phyloP scores from a whole-genome alignment of 92 coral and sea anemone species.

The Metridium senile region DNA sequence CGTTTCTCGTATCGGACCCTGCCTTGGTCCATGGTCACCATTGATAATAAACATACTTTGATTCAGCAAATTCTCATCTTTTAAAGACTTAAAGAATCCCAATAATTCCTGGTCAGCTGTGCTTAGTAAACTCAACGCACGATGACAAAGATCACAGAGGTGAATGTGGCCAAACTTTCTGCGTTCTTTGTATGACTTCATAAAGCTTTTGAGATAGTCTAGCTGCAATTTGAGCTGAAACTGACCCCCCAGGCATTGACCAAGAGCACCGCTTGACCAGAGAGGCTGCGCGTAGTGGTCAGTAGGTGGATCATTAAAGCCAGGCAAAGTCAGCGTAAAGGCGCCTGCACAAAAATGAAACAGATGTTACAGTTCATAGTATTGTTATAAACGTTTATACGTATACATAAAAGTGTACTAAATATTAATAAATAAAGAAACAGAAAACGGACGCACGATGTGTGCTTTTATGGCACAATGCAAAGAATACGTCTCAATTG shows the following conservation, averaged over 20 bases:
- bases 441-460: too few relatives aligned
- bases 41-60: constrained; percentile 73
- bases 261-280: constrained; percentile 31
- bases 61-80: constrained; percentile 56
- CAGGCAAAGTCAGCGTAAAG: constrained; percentile 50
- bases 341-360: too few relatives aligned
- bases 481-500: too few relatives aligned
- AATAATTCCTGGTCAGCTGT: constrained; percentile 49
- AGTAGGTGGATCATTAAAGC: constrained; percentile 66
- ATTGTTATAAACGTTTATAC: too few relatives aligned
- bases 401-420: too few relatives aligned
- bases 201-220: constrained; percentile 72
- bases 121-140: constrained; percentile 44
- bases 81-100: constrained; percentile 47
- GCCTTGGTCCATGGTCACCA: constrained; percentile 77
- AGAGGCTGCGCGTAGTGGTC: constrained; percentile 73
- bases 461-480: too few relatives aligned
- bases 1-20: constrained; percentile 59
- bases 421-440: too few relatives aligned
- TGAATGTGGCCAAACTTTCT: constrained; percentile 68
- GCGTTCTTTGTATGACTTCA: constrained; percentile 53
- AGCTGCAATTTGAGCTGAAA: constrained; percentile 59
- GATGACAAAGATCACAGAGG: constrained; percentile 65
- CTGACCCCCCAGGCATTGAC: constrained; percentile 48
- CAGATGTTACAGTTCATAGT: too few relatives aligned